These are phyloP conservation scores for Pseudorectes ferrugineus DNA, from an alignment of 2,113 vertebrate genomes.

Conservation along the genomic window DNA sequence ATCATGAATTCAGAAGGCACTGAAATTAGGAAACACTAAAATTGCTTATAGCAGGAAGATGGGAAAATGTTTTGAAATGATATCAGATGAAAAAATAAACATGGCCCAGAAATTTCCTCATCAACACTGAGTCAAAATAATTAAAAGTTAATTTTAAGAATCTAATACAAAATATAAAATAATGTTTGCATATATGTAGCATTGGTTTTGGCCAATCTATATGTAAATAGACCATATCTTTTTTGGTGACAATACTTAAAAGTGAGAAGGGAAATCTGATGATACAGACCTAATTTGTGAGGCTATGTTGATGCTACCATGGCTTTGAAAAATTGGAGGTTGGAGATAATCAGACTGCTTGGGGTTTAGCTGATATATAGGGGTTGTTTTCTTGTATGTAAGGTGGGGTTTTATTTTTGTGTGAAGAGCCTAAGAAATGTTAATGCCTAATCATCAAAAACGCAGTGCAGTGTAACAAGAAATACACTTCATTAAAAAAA, in stretches of 20 bases:
- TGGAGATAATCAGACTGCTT: background rate
- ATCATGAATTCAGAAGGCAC: background rate
- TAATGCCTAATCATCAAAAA: background rate
- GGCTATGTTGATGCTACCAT: background rate
- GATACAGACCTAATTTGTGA: background rate
- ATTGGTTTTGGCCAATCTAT: background rate
- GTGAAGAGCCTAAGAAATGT: background rate
- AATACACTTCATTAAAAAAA: background rate
- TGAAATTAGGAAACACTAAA: background rate
- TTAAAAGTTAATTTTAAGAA: background rate
- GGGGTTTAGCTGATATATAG: background rate
- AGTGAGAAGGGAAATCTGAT: background rate
- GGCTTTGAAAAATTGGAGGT: background rate
- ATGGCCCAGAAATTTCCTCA: background rate
- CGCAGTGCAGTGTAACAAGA: background rate
- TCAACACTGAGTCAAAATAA: background rate
- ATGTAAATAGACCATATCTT: background rate
- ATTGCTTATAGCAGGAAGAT: background rate
- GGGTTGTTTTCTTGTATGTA: background rate
- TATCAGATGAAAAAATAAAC: background rate
- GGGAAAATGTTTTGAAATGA: background rate
- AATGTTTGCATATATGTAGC: background rate
- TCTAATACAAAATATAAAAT: background rate
- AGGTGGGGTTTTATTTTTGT: fast-evolving
- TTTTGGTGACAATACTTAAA: background rate